Base-by-base conservation (phyloP, 1,140 invertebrate species). In the Druon quercuslanigerum region DNA sequence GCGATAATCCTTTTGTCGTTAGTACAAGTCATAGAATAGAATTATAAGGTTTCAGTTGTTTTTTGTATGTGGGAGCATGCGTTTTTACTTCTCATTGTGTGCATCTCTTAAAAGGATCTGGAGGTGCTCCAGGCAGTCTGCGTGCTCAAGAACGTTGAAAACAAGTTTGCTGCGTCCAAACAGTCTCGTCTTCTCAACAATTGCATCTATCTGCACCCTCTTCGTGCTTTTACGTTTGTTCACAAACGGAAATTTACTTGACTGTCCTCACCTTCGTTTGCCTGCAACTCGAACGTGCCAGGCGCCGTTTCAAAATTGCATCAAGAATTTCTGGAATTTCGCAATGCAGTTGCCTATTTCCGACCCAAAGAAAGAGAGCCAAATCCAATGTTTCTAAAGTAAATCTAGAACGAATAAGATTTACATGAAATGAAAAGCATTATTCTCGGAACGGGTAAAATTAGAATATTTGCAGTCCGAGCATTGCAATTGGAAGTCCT, bases 141-240 rank as follows among this genome's bases (percentile, higher is more conserved):
- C 40, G 16, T 54, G 16, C n/a, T 52, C 51, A 52, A 52, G 51
- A 74, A 71, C 50, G 25, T 60, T 51, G 57, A 79, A 79, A 79
- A 79, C 76, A 82, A 76, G 80, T 82, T 82, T 82, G 73, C 77
- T 50, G 54, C 73, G 73, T 75, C 57, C 75, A 79, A 82, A 82
- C 74, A 77, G 75, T 73, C 77, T 78, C 70, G 73, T 71, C 77
- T 73, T 77, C 54, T 52, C 51, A 54, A 54, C 52, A 54, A 54
- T 54, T 54, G 52, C 52, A 54, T 54, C n/a, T 54, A 54, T 54
- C 57, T 77, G 71, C 51, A 73, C 70, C 40, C 57, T 77, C 72
- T 40, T 66, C 46, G 56, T 54, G 54, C 72, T 60, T 51, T 51
- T 72, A 25, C 52, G 54, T 72, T 20, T 73, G 66, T 54, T 51